Evolutionary conservation across 2,888 invertebrate genomes (phyloP).

Genomic region (Athalia rosae): DNA sequence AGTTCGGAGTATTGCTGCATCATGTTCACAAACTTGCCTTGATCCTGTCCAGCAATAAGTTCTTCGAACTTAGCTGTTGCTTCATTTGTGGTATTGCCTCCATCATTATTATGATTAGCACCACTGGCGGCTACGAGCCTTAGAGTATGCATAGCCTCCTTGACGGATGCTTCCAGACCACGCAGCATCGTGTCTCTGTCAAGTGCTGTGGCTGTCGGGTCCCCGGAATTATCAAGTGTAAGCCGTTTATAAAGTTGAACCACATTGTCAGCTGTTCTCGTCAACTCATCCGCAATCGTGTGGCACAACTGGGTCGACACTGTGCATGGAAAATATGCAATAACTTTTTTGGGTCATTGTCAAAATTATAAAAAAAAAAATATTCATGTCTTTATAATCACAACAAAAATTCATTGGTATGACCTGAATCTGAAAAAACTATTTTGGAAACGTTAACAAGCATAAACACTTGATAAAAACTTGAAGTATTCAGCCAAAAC

Average conservation of each 20-base stretch:
- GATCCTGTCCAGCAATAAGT: constrained; percentile 73
- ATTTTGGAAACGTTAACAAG: neutral
- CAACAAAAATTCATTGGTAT: neutral
- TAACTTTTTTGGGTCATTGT: constrained; percentile 1
- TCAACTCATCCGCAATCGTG: constrained; percentile 79
- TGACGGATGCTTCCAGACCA: constrained; percentile 71
- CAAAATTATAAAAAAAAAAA: neutral
- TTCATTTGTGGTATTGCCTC: constrained; percentile 65
- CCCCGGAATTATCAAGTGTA: constrained; percentile 75
- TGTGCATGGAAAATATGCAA: constrained; percentile 63
- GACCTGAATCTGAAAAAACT: constrained; percentile 7
- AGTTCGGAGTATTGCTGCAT: constrained; percentile 80
- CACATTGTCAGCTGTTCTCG: constrained; percentile 82
- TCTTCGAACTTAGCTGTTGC: constrained; percentile 75
- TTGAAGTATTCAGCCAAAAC: too few species aligned
- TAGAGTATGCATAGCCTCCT: constrained; percentile 72
- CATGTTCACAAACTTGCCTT: constrained; percentile 76
- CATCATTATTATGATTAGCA: constrained; percentile 54
- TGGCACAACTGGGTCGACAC: constrained; percentile 80
- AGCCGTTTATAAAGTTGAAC: constrained; percentile 82
- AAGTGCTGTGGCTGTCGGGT: constrained; percentile 61
- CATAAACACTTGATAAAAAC: neutral
- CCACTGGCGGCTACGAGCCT: constrained; percentile 67
- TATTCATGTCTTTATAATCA: neutral
- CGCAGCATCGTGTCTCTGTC: constrained; percentile 74